phyloP scores from a whole-genome alignment of 2,797 vertebrate genomes.

The Hoplostethus mediterraneus region DNA sequence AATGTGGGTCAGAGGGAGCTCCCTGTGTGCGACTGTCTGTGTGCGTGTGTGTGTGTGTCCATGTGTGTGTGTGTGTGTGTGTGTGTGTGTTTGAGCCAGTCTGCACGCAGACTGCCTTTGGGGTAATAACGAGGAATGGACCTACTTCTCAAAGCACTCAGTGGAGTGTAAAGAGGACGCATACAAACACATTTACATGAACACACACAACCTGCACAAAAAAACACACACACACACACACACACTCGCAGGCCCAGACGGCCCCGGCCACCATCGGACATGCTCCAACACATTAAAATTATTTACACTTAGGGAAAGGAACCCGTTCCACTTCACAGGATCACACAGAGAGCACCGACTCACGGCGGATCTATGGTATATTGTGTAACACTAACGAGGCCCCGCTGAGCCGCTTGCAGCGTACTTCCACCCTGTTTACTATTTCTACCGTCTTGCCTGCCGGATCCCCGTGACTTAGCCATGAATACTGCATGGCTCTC shows the following conservation, averaged over 20 bases:
- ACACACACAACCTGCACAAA: conserved; percentile 1
- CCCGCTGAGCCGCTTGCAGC: conserved; percentile 49
- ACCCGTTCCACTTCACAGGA: conserved; percentile 32
- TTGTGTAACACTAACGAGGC: conserved; percentile 47
- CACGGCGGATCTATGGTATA: conserved; percentile 1
- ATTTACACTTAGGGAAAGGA: conserved; percentile 24
- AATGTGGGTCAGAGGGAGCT: conserved; percentile 75
- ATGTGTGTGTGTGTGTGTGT: conserved; percentile 15
- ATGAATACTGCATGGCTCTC: conserved; percentile 81
- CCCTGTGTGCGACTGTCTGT: conserved; percentile 20
- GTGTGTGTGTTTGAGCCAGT: conserved; percentile 32
- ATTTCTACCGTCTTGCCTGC: conserved; percentile 40
- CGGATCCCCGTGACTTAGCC: conserved; percentile 59
- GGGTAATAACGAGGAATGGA: conserved; percentile 64
- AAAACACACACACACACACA: conserved; percentile 17
- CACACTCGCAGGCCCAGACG: not conserved
- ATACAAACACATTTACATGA: conserved; percentile 47
- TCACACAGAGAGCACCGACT: conserved; percentile 31
- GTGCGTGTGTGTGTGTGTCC: conserved; percentile 9
- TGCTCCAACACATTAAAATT: conserved; percentile 28
- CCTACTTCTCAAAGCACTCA: conserved; percentile 62
- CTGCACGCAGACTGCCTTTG: conserved; percentile 68
- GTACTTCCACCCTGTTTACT: conserved; percentile 46
- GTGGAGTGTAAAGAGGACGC: conserved; percentile 60
- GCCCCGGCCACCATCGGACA: conserved; percentile 19